Evolutionary conservation across 2,113 vertebrate species (phyloP).

Genomic region (cat (Felis catus)): DNA sequence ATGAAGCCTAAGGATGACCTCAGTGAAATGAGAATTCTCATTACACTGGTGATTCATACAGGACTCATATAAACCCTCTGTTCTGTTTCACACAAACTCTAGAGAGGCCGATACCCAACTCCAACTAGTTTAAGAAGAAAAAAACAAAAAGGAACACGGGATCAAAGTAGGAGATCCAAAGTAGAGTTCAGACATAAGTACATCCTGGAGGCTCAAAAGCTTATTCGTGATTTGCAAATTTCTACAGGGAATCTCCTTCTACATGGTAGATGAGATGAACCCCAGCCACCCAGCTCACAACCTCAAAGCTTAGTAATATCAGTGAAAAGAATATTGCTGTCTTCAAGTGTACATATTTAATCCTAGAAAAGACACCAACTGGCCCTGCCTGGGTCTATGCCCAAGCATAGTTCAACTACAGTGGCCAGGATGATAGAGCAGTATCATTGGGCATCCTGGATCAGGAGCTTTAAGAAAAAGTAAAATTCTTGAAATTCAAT

Average conservation of each 20-base stretch:
- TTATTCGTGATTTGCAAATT: not conserved
- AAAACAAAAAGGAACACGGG: not conserved
- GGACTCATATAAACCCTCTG: not conserved
- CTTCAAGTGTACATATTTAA: not conserved
- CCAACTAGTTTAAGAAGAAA: not conserved
- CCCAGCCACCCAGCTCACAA: not conserved
- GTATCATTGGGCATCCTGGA: not conserved
- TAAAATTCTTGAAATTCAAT: not conserved
- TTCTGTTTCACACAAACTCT: not conserved
- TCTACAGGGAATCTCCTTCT: not conserved
- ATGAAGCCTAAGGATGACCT: not conserved
- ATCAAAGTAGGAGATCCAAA: not conserved
- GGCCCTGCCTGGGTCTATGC: not conserved
- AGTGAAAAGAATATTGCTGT: not conserved
- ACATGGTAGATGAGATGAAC: not conserved
- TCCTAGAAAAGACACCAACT: not conserved
- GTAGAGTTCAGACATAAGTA: not conserved
- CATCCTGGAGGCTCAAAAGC: not conserved
- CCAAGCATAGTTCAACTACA: not conserved
- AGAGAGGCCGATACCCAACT: not conserved
- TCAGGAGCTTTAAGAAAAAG: not conserved
- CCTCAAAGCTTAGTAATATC: not conserved
- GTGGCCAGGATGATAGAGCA: not conserved
- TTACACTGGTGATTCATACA: not conserved
- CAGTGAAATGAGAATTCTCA: not conserved